Evolutionary conservation across 2,888 invertebrate genomes (phyloP).

Genomic region (Masnerella sp.): DNA sequence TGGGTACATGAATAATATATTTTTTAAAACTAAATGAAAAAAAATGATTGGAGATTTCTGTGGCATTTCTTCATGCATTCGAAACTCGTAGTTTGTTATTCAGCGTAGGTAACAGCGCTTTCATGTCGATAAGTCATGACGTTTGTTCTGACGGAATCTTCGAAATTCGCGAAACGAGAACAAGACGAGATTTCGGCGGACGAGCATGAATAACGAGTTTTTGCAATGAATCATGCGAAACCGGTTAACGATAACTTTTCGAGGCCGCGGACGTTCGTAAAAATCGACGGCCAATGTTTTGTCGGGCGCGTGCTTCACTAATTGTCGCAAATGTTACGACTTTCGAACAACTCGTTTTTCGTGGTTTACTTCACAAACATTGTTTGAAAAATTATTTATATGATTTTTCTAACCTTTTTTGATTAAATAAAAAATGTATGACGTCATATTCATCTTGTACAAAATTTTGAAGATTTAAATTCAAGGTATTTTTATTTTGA

Average conservation of each 20-base stretch:
- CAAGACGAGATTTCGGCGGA: constrained; percentile 41
- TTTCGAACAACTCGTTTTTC: too few relatives aligned
- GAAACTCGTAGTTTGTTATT: too few relatives aligned
- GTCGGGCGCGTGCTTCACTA: constrained; percentile 24
- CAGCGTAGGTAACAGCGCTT: too few relatives aligned
- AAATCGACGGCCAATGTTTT: constrained; percentile 46
- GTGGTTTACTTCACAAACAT: too few relatives aligned
- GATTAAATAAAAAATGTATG: too few relatives aligned
- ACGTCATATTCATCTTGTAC: not conserved
- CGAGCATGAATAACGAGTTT: constrained; percentile 60
- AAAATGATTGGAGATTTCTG: too few relatives aligned
- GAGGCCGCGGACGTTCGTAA: constrained; percentile 51
- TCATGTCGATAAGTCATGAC: not conserved
- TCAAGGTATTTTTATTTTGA: too few relatives aligned
- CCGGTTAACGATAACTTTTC: constrained; percentile 53
- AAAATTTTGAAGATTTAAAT: not conserved
- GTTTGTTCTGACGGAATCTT: constrained; percentile 38
- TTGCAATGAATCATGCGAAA: constrained; percentile 37
- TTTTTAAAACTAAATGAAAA: too few relatives aligned
- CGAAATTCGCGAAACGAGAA: constrained; percentile 57
- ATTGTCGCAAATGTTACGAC: constrained; percentile 26
- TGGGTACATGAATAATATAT: too few relatives aligned
- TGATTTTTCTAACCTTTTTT: constrained; percentile 17
- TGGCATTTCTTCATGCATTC: too few relatives aligned
- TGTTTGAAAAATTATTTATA: not conserved